These are phyloP conservation scores for Tuberolachnus salignus DNA, from an alignment of 2,888 invertebrate species.

Conservation along the genomic window DNA sequence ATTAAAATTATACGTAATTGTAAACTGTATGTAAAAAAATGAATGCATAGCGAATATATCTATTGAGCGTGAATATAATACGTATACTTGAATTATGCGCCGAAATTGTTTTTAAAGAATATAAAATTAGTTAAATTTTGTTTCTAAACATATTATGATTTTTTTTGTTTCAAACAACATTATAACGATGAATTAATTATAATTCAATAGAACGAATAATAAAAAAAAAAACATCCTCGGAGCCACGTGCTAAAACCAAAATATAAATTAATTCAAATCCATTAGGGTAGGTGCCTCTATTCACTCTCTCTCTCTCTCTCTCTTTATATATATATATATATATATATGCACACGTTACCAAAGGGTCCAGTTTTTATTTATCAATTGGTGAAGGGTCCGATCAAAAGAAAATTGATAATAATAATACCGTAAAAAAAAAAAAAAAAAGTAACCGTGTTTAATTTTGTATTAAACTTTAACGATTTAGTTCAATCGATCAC, in stretches of 20 bases:
- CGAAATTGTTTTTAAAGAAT: too few relatives aligned
- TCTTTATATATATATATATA: too few relatives aligned
- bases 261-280: constrained; percentile 50
- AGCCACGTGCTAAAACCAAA: constrained; percentile 53
- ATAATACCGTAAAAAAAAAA: constrained; percentile 6
- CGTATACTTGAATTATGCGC: not conserved
- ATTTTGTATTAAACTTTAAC: constrained; percentile 51
- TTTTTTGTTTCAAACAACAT: constrained; percentile 1
- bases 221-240: constrained; percentile 7
- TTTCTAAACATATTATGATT: not conserved
- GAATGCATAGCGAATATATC: not conserved
- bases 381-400: constrained; percentile 45
- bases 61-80: not conserved
- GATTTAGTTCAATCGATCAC: constrained; percentile 49
- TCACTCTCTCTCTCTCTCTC: too few relatives aligned
- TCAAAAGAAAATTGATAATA: constrained; percentile 39
- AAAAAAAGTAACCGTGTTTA: constrained; percentile 25
- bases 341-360: not conserved
- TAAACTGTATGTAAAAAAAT: not conserved
- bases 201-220: constrained; percentile 22
- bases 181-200: not conserved
- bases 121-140: not conserved
- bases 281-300: constrained; percentile 30
- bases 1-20: not conserved
- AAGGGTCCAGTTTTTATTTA: constrained; percentile 50